These are phyloP conservation scores for Monochamus saltuarius DNA, from an alignment of 1,140 invertebrate species.

Conservation along the genomic window DNA sequence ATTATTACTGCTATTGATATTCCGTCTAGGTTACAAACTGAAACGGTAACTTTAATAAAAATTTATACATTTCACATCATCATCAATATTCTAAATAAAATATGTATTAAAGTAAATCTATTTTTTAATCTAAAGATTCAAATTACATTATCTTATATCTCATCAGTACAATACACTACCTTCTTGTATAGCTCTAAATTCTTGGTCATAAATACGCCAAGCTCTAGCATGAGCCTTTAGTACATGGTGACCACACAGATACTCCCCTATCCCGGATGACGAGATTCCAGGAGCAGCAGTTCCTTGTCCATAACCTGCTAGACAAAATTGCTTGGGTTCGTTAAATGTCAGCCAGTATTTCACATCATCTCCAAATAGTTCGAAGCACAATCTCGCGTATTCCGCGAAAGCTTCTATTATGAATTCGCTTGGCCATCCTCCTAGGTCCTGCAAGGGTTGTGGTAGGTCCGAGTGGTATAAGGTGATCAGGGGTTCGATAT, in stretches of 20 bases:
- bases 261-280: conserved; percentile 45
- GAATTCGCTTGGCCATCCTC: conserved; percentile 1
- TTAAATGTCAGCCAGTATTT: conserved; percentile 51
- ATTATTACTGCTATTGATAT: too few species aligned
- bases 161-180: conserved; percentile 54
- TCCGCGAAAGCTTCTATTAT: background rate
- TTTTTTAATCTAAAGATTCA: background rate
- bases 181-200: conserved; percentile 19
- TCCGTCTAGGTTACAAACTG: too few species aligned
- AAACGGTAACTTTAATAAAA: too few species aligned
- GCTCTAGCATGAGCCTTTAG: conserved; percentile 53
- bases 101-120: conserved; percentile 35
- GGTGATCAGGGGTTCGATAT: conserved; percentile 15
- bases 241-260: conserved; percentile 51
- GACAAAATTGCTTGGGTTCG: conserved; percentile 23
- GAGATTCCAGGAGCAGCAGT: conserved; percentile 20
- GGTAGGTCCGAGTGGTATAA: conserved; percentile 15
- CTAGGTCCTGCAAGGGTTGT: conserved; percentile 13
- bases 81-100: too few species aligned
- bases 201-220: conserved; percentile 49
- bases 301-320: conserved; percentile 23
- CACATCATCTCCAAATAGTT: conserved; percentile 29
- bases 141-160: conserved; percentile 56
- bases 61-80: conserved; percentile 59
- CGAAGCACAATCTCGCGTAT: conserved; percentile 18